Conservation (phyloP, 2,888 invertebrate genomes). For the Thereva nobilitata region DNA sequence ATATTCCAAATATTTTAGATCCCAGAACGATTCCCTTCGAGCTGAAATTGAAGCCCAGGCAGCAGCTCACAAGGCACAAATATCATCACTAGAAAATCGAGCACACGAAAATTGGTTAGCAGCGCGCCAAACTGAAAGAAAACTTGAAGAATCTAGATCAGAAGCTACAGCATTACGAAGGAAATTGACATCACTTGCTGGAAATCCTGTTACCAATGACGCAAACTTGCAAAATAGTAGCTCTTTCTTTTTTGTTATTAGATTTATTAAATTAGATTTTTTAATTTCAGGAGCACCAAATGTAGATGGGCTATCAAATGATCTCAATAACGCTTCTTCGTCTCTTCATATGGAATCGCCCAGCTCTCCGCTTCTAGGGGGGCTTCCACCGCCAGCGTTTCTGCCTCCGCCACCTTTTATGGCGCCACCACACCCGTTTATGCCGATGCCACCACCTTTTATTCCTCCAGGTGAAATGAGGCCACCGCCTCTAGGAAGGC, state of each 20-base stretch:
- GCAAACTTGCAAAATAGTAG: slow-evolving; percentile 36
- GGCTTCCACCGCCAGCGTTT: slow-evolving; percentile 63
- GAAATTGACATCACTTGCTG: slow-evolving; percentile 59
- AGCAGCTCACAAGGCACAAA: slow-evolving; percentile 67
- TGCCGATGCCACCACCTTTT: slow-evolving; percentile 65
- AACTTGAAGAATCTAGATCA: slow-evolving; percentile 77
- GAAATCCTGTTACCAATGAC: slow-evolving; percentile 36
- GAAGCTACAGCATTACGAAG: slow-evolving; percentile 71
- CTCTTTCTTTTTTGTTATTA: background rate
- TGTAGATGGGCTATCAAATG: slow-evolving; percentile 43
- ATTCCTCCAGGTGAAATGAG: slow-evolving; percentile 62
- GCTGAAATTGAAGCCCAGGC: slow-evolving; percentile 87
- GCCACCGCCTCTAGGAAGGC: slow-evolving; percentile 62
- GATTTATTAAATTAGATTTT: slow-evolving; percentile 15
- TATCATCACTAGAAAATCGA: slow-evolving; percentile 78
- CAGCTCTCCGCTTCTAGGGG: slow-evolving; percentile 58
- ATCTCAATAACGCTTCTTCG: slow-evolving; percentile 52
- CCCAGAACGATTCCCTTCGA: slow-evolving; percentile 67
- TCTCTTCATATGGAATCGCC: slow-evolving; percentile 57
- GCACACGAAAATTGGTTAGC: slow-evolving; percentile 86
- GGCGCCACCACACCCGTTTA: slow-evolving; percentile 64
- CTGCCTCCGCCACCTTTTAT: slow-evolving; percentile 68
- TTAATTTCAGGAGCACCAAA: slow-evolving; percentile 34
- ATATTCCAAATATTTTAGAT: slow-evolving; percentile 50
- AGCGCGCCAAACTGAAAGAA: slow-evolving; percentile 79